These are phyloP conservation scores for Standfussiana lucernea DNA, from an alignment of 2,888 invertebrate genomes.

Conservation along the genomic window DNA sequence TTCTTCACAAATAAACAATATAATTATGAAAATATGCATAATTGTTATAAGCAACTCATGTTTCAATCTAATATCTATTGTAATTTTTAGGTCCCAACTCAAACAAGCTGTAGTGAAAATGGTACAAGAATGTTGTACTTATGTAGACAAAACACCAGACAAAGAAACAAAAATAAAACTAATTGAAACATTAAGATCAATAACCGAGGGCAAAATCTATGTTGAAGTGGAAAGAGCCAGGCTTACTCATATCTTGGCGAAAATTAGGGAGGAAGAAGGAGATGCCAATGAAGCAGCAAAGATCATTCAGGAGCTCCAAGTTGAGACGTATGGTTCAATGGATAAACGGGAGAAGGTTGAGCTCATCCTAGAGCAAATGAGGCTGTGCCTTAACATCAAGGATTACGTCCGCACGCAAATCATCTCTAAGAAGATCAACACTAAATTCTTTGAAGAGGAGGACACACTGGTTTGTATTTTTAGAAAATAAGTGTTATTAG, in stretches of 20 bases:
- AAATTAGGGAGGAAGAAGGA: constrained; percentile 95
- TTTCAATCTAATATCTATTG: constrained; percentile 10
- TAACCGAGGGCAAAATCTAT: constrained; percentile 99
- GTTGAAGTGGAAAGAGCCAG: constrained; percentile 99
- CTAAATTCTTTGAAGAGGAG: constrained; percentile 98
- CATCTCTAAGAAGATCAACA: constrained; percentile 99
- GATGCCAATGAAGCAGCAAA: constrained; percentile 97
- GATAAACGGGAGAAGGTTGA: constrained; percentile 99
- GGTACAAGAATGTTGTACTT: constrained; percentile 98
- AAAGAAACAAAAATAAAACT: constrained; percentile 97
- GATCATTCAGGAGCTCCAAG: constrained; percentile 98
- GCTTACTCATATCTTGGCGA: constrained; percentile 96
- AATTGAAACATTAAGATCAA: constrained; percentile 98
- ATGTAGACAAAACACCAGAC: constrained; percentile 97
- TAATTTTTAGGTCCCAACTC: constrained; percentile 94
- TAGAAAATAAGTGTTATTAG: neutral
- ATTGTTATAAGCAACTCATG: neutral
- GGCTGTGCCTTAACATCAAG: constrained; percentile 97
- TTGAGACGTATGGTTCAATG: constrained; percentile 99
- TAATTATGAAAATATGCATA: neutral
- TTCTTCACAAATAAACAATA: neutral
- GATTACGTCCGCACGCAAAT: constrained; percentile 99
- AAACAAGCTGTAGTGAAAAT: constrained; percentile 99
- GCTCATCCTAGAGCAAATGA: constrained; percentile 99
- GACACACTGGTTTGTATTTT: constrained; percentile 89